phyloP scores from a whole-genome alignment of 2,888 invertebrate species.

The Cryptus viduatorius region DNA sequence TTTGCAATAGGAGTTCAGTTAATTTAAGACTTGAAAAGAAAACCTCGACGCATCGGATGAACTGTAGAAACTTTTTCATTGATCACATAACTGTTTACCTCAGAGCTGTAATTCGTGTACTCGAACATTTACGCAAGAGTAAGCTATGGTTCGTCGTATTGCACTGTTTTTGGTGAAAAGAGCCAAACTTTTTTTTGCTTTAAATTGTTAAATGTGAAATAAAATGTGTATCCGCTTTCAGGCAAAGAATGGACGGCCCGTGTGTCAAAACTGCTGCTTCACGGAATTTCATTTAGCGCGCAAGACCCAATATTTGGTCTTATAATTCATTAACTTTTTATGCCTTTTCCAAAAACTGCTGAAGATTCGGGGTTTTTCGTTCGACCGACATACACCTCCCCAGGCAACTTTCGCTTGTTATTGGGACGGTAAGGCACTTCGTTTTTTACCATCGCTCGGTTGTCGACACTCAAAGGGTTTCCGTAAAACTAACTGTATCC shows the following conservation, averaged over 20 bases:
- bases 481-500: slow-evolving; percentile 57
- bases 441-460: slow-evolving; percentile 43
- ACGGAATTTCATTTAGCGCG: slow-evolving; percentile 43
- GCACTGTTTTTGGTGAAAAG: neutral
- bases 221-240: neutral
- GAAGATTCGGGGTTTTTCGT: slow-evolving; percentile 26
- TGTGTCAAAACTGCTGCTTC: slow-evolving; percentile 37
- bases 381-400: slow-evolving; percentile 42
- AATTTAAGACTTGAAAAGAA: neutral
- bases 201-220: neutral
- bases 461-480: neutral
- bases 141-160: neutral
- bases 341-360: slow-evolving; percentile 65
- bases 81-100: neutral
- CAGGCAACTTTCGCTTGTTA: slow-evolving; percentile 56
- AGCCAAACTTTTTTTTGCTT: neutral
- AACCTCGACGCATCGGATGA: neutral
- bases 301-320: slow-evolving; percentile 61
- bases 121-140: neutral
- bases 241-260: neutral
- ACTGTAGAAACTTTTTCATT: neutral
- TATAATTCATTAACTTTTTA: slow-evolving; percentile 66
- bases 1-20: neutral
- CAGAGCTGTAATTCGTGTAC: neutral
- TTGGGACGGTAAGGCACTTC: slow-evolving; percentile 38